phyloP scores from a whole-genome alignment of 2,888 invertebrate genomes.

The Idaea dimidiata region DNA sequence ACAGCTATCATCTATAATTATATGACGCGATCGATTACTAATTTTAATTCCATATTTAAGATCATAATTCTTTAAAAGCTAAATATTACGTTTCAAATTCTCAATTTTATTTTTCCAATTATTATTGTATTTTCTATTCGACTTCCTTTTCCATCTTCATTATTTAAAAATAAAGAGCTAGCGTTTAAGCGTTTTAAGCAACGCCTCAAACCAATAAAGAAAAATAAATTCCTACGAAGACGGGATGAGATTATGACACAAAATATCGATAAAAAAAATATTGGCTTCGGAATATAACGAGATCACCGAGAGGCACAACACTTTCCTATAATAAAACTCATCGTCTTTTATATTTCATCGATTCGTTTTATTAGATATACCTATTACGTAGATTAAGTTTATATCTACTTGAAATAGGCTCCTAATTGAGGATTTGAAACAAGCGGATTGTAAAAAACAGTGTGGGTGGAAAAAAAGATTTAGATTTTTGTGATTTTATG shows the following conservation, averaged over 20 bases:
- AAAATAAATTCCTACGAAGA: background rate
- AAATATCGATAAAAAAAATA: background rate
- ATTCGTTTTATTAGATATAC: background rate
- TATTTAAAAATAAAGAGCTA: background rate
- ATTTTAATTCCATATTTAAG: no score
- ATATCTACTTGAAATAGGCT: no score
- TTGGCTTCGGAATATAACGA: background rate
- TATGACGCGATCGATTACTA: no score
- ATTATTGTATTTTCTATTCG: background rate
- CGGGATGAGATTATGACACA: background rate
- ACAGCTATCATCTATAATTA: no score
- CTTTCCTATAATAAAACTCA: background rate
- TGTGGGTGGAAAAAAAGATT: no score
- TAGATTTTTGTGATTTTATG: no score
- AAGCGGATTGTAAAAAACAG: no score
- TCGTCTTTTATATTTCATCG: background rate
- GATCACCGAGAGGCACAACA: background rate
- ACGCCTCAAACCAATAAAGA: background rate
- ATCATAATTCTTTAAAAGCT: no score
- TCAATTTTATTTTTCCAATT: background rate
- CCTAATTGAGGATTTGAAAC: no score
- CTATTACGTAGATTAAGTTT: no score
- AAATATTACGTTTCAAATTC: no score
- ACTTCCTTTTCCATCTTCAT: background rate
- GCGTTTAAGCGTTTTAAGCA: background rate